phyloP scores from a whole-genome alignment of 2,113 vertebrate species.

The Plotosus lineatus region DNA sequence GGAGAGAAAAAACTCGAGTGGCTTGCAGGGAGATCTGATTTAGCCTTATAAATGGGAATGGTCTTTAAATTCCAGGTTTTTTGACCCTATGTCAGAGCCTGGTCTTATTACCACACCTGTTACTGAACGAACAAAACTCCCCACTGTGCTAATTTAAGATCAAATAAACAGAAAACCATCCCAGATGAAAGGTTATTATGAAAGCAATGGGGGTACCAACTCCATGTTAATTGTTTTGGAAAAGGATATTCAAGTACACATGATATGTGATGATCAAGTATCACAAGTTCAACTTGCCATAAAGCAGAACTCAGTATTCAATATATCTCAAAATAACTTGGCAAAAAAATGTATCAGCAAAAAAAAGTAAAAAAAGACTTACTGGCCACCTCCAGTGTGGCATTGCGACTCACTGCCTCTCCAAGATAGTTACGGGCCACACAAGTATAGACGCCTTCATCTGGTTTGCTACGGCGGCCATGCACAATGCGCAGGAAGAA shows the following conservation, averaged over 20 bases:
- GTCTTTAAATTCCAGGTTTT: neutral
- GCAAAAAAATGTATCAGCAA: too few species aligned
- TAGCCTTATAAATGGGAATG: neutral
- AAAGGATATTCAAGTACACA: neutral
- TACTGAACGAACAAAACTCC: neutral
- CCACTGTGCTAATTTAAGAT: neutral
- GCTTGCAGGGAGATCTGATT: neutral
- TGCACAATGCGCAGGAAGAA: constrained; percentile 98
- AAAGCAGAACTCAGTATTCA: neutral
- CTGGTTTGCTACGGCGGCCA: constrained; percentile 91
- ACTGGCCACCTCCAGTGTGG: constrained; percentile 94
- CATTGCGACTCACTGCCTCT: constrained; percentile 90
- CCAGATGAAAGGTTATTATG: too few species aligned
- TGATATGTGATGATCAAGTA: neutral
- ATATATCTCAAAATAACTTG: neutral
- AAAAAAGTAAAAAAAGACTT: constrained; percentile 65
- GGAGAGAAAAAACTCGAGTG: neutral
- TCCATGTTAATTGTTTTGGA: neutral
- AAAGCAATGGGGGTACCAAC: neutral
- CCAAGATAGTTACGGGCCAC: constrained; percentile 95
- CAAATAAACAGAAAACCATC: neutral
- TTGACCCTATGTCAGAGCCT: neutral
- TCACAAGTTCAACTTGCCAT: neutral
- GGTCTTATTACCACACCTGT: neutral
- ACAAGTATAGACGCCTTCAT: constrained; percentile 91